A percentile compares a stretch with the other conserved stretches of the same genome.
Conservation (phyloP, 2,797 vertebrate species). For the Balearica regulorum region DNA sequence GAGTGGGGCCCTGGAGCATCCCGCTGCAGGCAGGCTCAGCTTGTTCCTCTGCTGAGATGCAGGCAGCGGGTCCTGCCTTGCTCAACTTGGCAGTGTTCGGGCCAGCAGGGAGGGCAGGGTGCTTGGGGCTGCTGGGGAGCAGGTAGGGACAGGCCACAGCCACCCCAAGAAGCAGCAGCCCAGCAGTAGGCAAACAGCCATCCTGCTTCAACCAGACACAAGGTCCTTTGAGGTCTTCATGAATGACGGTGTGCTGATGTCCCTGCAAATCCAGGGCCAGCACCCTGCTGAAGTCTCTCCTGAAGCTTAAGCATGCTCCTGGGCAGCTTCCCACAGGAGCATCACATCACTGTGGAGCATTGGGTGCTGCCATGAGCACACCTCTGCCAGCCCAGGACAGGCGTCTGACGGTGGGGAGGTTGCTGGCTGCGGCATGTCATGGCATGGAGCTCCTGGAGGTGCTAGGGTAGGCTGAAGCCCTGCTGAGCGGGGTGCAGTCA, state of each 20-base stretch:
- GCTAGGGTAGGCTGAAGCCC: not conserved
- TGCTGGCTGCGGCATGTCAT: not conserved
- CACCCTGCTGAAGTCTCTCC: not conserved
- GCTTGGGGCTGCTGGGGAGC: not conserved
- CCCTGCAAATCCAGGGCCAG: not conserved
- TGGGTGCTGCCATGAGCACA: not conserved
- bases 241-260: not conserved
- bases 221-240: not conserved
- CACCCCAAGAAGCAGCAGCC: not conserved
- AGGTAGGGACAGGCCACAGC: not conserved
- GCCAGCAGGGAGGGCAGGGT: not conserved
- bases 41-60: not conserved
- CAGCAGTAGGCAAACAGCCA: not conserved
- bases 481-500: not conserved
- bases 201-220: not conserved
- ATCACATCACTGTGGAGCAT: not conserved
- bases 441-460: not conserved
- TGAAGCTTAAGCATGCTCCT: not conserved
- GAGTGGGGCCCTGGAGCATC: not conserved
- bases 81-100: not conserved
- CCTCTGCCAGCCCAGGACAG: not conserved
- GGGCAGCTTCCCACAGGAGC: not conserved
- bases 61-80: not conserved
- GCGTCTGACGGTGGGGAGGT: not conserved
- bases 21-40: not conserved